Evolutionary conservation across 2,888 invertebrate species (phyloP).

Genomic region (Acleris literana): DNA sequence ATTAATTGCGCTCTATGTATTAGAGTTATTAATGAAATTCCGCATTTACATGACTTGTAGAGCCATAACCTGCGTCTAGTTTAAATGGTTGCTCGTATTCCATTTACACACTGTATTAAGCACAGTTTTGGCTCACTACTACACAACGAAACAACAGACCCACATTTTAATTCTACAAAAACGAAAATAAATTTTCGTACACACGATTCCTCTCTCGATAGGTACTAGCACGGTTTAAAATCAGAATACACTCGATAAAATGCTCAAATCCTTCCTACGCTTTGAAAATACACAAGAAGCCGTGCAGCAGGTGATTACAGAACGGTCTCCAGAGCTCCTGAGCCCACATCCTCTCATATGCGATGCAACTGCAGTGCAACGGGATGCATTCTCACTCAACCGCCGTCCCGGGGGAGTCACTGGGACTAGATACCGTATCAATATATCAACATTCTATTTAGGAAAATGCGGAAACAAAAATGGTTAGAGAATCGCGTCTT

Average conservation of each 20-base stretch:
- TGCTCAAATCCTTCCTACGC: conserved; percentile 20
- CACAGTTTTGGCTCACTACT: no score
- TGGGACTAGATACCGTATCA: conserved; percentile 50
- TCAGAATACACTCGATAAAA: not conserved
- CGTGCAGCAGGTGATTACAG: conserved; percentile 62
- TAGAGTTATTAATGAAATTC: no score
- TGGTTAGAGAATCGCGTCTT: conserved; percentile 12
- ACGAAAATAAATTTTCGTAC: no score
- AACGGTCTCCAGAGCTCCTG: conserved; percentile 55
- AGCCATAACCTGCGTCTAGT: no score
- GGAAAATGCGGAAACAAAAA: conserved; percentile 32
- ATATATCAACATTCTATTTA: conserved; percentile 38
- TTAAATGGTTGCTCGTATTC: no score
- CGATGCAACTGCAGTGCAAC: conserved; percentile 57
- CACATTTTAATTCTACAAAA: no score
- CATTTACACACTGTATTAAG: no score
- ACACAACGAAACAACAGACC: no score
- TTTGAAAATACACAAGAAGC: conserved; percentile 22
- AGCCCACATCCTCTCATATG: conserved; percentile 68
- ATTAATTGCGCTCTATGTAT: no score
- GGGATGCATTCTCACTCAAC: conserved; percentile 66
- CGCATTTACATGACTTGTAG: no score
- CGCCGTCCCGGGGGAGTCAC: conserved; percentile 53
- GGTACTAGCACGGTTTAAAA: no score
- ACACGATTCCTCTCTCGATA: no score